Percentiles rank a stretch among this genome's conserved stretches.
Evolutionary conservation across 1,140 invertebrate genomes (phyloP).

Genomic region (Trichonephila inaurata): DNA sequence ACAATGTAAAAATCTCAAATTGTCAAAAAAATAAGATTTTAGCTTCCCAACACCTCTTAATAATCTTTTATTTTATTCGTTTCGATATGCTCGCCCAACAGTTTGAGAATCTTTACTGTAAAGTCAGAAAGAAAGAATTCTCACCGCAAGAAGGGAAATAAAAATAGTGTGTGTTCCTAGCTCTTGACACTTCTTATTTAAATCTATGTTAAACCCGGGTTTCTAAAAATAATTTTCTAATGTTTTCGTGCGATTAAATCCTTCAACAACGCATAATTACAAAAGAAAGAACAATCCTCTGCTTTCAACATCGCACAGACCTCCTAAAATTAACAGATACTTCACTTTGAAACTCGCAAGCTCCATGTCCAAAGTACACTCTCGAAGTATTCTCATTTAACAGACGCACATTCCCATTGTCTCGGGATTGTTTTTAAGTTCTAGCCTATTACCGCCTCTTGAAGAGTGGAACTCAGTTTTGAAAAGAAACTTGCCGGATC

Average conservation of each 20-base stretch:
- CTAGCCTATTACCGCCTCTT: not conserved
- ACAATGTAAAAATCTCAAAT: too few relatives aligned
- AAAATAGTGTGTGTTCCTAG: too few relatives aligned
- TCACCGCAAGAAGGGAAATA: too few relatives aligned
- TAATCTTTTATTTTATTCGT: too few relatives aligned
- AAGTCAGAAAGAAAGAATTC: too few relatives aligned
- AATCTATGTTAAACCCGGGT: too few relatives aligned
- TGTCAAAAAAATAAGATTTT: too few relatives aligned
- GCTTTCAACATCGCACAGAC: not conserved
- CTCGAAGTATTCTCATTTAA: conserved; percentile 4
- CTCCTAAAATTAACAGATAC: not conserved
- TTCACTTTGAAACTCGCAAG: not conserved
- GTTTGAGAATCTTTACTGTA: too few relatives aligned
- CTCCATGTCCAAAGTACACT: not conserved
- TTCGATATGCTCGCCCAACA: too few relatives aligned
- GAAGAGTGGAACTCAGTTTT: not conserved
- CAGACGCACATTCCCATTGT: not conserved
- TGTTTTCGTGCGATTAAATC: not conserved
- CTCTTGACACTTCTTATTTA: too few relatives aligned
- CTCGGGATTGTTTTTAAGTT: not conserved
- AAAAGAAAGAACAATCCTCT: not conserved
- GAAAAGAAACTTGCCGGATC: not conserved
- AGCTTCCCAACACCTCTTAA: too few relatives aligned
- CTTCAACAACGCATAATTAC: not conserved
- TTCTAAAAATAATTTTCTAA: not conserved